phyloP scores from a whole-genome alignment of 2,113 vertebrate genomes.

The Nerophis ophidion region DNA sequence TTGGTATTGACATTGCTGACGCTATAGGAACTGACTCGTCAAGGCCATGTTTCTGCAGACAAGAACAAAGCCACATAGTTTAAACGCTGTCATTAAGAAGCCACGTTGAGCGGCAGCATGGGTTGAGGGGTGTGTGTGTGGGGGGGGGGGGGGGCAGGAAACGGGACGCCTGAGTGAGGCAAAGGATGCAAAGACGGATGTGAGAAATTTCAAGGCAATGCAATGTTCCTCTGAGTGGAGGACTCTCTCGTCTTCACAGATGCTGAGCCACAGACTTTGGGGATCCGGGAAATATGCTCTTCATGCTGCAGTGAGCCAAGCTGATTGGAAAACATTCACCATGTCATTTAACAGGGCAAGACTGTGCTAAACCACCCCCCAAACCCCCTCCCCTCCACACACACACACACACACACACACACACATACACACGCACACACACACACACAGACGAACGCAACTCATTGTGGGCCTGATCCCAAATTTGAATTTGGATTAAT shows the following conservation, averaged over 20 bases:
- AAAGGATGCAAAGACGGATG: constrained; percentile 16
- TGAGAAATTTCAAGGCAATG: not conserved
- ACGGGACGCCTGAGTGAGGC: constrained; percentile 5
- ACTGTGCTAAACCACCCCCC: constrained; percentile 29
- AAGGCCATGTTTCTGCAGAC: constrained; percentile 14
- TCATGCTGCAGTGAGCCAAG: constrained; percentile 44
- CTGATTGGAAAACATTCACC: constrained; percentile 61
- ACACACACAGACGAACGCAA: no score
- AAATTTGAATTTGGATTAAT: no score
- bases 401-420: not conserved
- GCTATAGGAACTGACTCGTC: constrained; percentile 6
- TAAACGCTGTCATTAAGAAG: not conserved
- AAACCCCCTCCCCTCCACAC: constrained; percentile 1
- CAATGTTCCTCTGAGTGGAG: constrained; percentile 16
- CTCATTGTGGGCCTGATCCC: no score
- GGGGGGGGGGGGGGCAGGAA: constrained; percentile 2
- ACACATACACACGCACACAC: constrained; percentile 1
- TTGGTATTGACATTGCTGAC: no score
- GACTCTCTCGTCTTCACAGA: constrained; percentile 35
- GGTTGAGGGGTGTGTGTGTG: not conserved
- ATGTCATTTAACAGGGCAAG: constrained; percentile 53
- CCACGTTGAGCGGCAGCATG: not conserved
- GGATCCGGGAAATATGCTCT: constrained; percentile 38
- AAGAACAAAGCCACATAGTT: not conserved
- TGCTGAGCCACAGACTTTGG: constrained; percentile 27